Evolutionary conservation across 2,113 vertebrate genomes (phyloP).

Genomic region (Falcunculus frontatus): DNA sequence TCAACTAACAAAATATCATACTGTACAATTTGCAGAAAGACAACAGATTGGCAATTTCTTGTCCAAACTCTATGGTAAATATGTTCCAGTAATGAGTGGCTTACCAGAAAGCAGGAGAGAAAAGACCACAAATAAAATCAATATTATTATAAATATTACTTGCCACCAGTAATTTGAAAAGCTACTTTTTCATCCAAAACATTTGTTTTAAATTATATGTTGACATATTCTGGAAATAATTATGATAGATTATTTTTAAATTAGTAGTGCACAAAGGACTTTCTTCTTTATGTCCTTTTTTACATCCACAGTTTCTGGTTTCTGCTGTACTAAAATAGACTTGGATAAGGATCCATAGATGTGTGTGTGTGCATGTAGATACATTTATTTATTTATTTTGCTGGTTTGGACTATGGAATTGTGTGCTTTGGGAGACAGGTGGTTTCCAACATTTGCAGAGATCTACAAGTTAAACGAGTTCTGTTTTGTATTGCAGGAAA

Average conservation of each 20-base stretch:
- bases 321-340: neutral
- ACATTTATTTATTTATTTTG: slow-evolving; percentile 9
- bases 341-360: neutral
- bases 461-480: neutral
- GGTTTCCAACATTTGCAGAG: slow-evolving; percentile 15
- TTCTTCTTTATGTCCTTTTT: slow-evolving; percentile 18
- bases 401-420: neutral
- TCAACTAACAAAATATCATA: neutral
- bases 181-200: neutral
- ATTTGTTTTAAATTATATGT: slow-evolving; percentile 49
- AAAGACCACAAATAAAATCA: slow-evolving; percentile 45
- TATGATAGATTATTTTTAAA: slow-evolving; percentile 42
- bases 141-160: slow-evolving; percentile 48
- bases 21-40: neutral
- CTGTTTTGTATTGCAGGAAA: neutral
- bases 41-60: slow-evolving; percentile 2
- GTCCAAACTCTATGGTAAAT: neutral
- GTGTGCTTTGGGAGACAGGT: slow-evolving; percentile 21
- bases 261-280: neutral
- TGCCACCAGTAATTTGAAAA: slow-evolving; percentile 35
- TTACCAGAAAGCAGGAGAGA: slow-evolving; percentile 27
- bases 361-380: neutral
- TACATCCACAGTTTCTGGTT: neutral
- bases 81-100: neutral
- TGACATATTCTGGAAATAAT: slow-evolving; percentile 48